Base-by-base conservation (phyloP, 2,113 vertebrate species). In the Hemiscyllium ocellatum region DNA sequence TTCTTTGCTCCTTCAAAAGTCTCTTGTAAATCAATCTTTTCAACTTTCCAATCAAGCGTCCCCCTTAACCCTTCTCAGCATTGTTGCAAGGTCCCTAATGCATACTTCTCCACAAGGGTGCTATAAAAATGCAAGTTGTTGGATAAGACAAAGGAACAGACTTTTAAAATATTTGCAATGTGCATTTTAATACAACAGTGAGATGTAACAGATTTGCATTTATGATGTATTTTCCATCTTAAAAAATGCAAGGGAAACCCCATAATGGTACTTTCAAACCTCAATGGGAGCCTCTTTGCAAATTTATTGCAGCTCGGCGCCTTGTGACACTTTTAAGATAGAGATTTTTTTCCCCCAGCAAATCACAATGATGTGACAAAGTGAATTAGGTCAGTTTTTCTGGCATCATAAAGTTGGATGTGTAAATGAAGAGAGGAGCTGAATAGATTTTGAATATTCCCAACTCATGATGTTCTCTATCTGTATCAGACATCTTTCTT, bases 121-220 rank as follows among this genome's bases (percentile, higher is more conserved):
- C 89, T 91, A 66, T 66, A 91, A 91, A 91, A 65, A 66, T 52
- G 50, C 87, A 83, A 83, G 37, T 90, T 61, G 52, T 33, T 61
- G 29, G 17, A 17, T 15, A 90, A 90, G 26, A 33, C 87, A 66
- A 66, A 65, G 61, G 50, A 90, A 56, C 29, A 90, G 80, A 29
- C 56, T 66, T 37, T 66, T 66, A 66, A 66, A 66, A 91, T 65
- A 91, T 91, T 66, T 91, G 89, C 61, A 37, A 91, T 66, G 89
- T 91, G 89, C 89, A 66, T 91, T 91, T 66, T 66, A 91, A 91
- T 93, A 37, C n/a, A 66, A 66, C 89, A 66, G 89, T 91, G 87
- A 91, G 87, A 61, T 91, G 87, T 56, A n/a, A n/a, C 65, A 22
- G 61, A 93, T 93, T 93, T 93, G 89, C 89, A 93, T 93, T 93